Base-by-base conservation (phyloP, 2,888 invertebrate genomes). In the Chalcis sispes region DNA sequence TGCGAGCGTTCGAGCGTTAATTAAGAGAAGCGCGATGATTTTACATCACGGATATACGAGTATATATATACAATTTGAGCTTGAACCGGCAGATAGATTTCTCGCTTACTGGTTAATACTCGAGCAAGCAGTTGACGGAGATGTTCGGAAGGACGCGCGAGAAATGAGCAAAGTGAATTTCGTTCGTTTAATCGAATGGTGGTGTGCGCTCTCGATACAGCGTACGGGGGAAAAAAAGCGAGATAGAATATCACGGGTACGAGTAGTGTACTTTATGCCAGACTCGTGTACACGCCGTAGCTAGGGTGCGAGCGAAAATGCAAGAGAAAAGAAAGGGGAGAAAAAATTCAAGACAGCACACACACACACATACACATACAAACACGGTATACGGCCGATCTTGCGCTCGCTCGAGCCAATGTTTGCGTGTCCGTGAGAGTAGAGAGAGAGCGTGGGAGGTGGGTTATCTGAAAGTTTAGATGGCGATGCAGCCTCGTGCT, bases 401-500 rank as follows among this genome's bases (percentile, higher is more conserved):
- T 42, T 61, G 20, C 23, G 25, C 15, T 64, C 10, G 52, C 13
- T 36, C 4, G 10, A 13, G 64, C 25, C 15, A 2, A 52, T 15
- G 15, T 25, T 20, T 32, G 32, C 32, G 40, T 18, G 20, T 59
- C 23, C 25, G 59, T 10, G 50, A 20, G 50, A 20, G 50, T 13
- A 75, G 67, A 56, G 56, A 65, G 46, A 50, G 66, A 81, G 82
- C 82, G 84, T 83, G 82, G 83, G 84, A 83, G 84, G 82, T 80
- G 80, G 81, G 82, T 84, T 85, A 85, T 85, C 86, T 84, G 83
- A 84, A 85, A 84, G 85, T 84, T 87, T 86, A 85, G 85, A 83
- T 83, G 84, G 81, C 79, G 23, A 36, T 36, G 32, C n/a, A n/a
- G 8, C 32, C 52, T 10, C 2, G 32, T 4, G 32, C 4, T 27